phyloP scores from a whole-genome alignment of 2,797 vertebrate species.

The Dallia pectoralis region DNA sequence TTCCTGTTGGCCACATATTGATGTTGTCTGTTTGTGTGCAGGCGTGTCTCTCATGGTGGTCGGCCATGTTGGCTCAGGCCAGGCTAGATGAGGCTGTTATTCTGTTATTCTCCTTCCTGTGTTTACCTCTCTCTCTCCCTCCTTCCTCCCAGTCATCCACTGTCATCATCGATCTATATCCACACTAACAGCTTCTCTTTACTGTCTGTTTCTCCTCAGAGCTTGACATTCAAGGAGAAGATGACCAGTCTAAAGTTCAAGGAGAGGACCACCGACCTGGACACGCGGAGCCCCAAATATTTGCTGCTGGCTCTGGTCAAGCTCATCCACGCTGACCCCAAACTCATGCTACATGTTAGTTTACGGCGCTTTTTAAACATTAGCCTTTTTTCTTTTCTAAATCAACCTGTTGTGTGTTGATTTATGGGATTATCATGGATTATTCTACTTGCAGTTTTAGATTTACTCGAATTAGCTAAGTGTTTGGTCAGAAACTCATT shows the following conservation, averaged over 20 bases:
- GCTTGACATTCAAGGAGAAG: constrained; percentile 85
- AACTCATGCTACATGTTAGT: constrained; percentile 83
- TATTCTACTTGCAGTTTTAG: constrained; percentile 1
- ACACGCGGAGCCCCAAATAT: constrained; percentile 82
- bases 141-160: constrained; percentile 16
- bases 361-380: background rate
- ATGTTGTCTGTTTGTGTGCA: constrained; percentile 15
- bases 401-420: background rate
- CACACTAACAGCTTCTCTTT: background rate
- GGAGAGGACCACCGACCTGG: constrained; percentile 82
- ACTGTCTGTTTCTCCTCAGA: constrained; percentile 40
- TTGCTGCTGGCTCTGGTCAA: constrained; percentile 82
- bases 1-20: constrained; percentile 42
- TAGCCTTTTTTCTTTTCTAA: background rate
- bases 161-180: constrained; percentile 25
- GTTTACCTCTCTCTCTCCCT: background rate
- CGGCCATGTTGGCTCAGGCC: background rate
- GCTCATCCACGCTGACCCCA: constrained; percentile 80
- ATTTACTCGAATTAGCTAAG: background rate
- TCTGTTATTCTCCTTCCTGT: constrained; percentile 18
- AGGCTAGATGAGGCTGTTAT: background rate
- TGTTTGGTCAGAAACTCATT: background rate
- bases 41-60: background rate
- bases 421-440: constrained; percentile 6
- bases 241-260: constrained; percentile 90